These are phyloP conservation scores for Syngnathoides biaculeatus DNA, from an alignment of 2,113 vertebrate genomes.

Conservation along the genomic window DNA sequence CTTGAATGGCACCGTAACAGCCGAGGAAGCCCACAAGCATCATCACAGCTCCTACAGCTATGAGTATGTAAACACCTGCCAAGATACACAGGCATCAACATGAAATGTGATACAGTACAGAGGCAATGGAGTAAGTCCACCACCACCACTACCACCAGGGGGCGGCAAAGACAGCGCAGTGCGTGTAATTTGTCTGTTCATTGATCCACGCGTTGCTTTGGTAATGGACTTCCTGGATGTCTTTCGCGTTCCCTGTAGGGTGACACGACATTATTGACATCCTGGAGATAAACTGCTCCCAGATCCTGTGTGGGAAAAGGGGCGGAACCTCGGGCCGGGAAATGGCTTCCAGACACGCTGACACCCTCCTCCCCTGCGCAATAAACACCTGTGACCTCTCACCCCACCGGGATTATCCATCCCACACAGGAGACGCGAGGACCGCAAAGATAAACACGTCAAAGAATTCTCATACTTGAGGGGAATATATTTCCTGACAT, in stretches of 20 bases:
- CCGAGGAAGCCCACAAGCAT: conserved; percentile 98
- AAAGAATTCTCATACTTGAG: background rate
- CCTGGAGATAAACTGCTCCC: conserved; percentile 36
- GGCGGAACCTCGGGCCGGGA: conserved; percentile 30
- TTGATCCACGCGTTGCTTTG: conserved; percentile 22
- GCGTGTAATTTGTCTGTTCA: background rate
- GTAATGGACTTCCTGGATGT: conserved; percentile 42
- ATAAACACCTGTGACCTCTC: conserved; percentile 30
- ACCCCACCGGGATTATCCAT: conserved; percentile 36
- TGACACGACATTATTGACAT: conserved; percentile 51
- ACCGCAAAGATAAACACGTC: background rate
- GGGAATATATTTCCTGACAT: background rate
- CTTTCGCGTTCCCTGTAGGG: conserved; percentile 10
- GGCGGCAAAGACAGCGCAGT: conserved; percentile 35
- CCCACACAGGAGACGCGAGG: conserved; percentile 39
- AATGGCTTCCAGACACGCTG: conserved; percentile 36
- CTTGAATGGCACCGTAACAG: conserved; percentile 97
- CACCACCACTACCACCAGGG: conserved; percentile 39
- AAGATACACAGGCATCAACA: background rate
- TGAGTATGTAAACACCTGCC: conserved; percentile 94
- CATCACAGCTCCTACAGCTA: conserved; percentile 94
- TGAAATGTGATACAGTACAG: background rate
- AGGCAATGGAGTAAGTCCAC: background rate
- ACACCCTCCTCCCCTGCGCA: conserved; percentile 1
- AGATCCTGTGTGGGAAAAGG: conserved; percentile 11